Evolutionary conservation across 2,888 invertebrate genomes (phyloP), one percentile per base, ranked within the genome.

Genomic region (Hydraecia micacea): DNA sequence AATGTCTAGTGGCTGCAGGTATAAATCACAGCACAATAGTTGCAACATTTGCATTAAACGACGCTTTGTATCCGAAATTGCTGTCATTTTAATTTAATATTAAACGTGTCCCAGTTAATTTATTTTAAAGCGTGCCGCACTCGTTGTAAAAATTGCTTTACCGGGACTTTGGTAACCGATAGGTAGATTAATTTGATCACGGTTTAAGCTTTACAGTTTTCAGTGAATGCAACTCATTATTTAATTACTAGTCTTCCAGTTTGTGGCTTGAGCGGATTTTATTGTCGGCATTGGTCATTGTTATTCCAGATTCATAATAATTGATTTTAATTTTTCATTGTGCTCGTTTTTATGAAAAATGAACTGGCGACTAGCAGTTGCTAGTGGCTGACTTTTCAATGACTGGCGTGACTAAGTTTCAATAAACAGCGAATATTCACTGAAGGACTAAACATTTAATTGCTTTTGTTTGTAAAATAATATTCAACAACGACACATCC

Each of bases 11-110:
- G 89, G 90, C 71, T 87, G 86, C 86, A 87, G 83, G 87, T 89
- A 92, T 94, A 93, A 93, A 94, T 94, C 93, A 94, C 79, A 46
- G 79, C 84, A 91, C 91, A 92, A 94, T 93, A 93, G 92, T 91
- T 91, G 90, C 88, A 89, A 83, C 83, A 93, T 95, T 94, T 94
- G 92, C 94, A 94, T 94, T 93, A 92, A 92, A 86, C 89, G 88
- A 85, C 87, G 89, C 89, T 91, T 89, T 90, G 90, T 91, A 89
- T 84, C 90, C 90, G 81, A 92, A 93, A 93, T 93, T 91, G 91
- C 90, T 91, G 91, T 91, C 90, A 92, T 91, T 92, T 92, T 93
- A 93, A 94, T 94, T 93, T 93, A 94, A 93, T 94, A 82, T 84
- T 84, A 89, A 91, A 88, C 82, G 87, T 87, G 88, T 87, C 63